These are phyloP conservation scores for Rapana venosa DNA, from an alignment of 2,888 invertebrate species.

Conservation along the genomic window DNA sequence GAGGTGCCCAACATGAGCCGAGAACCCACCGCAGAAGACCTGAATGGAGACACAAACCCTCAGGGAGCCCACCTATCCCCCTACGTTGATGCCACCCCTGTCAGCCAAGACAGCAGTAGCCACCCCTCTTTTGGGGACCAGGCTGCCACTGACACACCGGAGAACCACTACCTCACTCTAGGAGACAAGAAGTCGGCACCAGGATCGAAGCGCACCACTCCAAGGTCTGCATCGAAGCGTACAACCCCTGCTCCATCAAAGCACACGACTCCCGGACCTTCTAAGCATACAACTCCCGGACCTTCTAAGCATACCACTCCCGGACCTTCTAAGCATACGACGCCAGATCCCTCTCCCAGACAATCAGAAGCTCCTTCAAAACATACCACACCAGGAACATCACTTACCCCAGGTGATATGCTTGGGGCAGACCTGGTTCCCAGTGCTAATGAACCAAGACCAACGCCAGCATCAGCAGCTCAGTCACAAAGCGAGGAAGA, in stretches of 20 bases:
- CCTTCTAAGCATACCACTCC: neutral
- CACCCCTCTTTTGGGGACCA: neutral
- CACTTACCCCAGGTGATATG: neutral
- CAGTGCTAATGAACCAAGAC: neutral
- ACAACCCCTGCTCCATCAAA: neutral
- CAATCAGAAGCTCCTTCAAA: neutral
- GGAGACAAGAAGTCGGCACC: neutral
- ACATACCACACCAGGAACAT: neutral
- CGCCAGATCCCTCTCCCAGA: neutral
- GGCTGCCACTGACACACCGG: neutral
- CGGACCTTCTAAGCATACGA: neutral
- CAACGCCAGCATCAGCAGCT: constrained; percentile 15
- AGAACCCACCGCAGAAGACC: neutral
- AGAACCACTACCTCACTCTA: neutral
- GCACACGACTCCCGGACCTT: neutral
- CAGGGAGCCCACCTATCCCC: neutral
- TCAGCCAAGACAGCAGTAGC: constrained; percentile 6
- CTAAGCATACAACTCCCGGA: neutral
- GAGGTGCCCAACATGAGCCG: constrained; percentile 43
- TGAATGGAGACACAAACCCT: neutral
- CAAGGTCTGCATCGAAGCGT: neutral
- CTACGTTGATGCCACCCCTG: neutral
- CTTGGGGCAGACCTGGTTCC: neutral
- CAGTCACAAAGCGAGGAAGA: constrained; percentile 20
- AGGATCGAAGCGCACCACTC: constrained; percentile 1